These are phyloP conservation scores for Ursus arctos DNA, from an alignment of 2,113 vertebrate genomes.

Conservation along the genomic window DNA sequence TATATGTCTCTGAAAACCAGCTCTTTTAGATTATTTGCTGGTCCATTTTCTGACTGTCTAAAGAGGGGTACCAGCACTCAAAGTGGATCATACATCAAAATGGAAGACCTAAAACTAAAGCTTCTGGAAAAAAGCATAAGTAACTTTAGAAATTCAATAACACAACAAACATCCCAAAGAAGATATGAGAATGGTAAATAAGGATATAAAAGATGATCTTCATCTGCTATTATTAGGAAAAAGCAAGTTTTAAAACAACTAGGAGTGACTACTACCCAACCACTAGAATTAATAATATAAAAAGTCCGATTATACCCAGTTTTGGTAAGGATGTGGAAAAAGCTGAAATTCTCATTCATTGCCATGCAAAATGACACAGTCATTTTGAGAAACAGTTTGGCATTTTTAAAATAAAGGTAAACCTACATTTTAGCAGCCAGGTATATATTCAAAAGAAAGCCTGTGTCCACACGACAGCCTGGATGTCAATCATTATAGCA, in stretches of 20 bases:
- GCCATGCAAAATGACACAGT: not conserved
- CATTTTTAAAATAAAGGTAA: not conserved
- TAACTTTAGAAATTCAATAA: not conserved
- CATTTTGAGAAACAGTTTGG: not conserved
- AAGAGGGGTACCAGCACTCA: not conserved
- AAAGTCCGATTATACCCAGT: not conserved
- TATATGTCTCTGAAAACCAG: not conserved
- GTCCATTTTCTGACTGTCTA: not conserved
- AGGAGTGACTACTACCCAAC: not conserved
- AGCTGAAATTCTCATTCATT: not conserved
- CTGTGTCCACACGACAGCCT: not conserved
- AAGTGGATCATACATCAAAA: not conserved
- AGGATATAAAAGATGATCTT: not conserved
- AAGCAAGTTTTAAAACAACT: not conserved
- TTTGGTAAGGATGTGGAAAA: not conserved
- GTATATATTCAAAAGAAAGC: not conserved
- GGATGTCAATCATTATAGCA: not conserved
- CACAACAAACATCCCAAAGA: not conserved
- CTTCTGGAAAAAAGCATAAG: not conserved
- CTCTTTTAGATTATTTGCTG: not conserved
- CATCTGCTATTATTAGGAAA: not conserved
- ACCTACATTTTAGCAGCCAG: not conserved
- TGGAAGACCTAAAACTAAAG: not conserved
- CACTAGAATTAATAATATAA: not conserved
- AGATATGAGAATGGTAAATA: not conserved